Conservation (phyloP, 1,140 invertebrate species). For the Trichonephila clavipes region DNA sequence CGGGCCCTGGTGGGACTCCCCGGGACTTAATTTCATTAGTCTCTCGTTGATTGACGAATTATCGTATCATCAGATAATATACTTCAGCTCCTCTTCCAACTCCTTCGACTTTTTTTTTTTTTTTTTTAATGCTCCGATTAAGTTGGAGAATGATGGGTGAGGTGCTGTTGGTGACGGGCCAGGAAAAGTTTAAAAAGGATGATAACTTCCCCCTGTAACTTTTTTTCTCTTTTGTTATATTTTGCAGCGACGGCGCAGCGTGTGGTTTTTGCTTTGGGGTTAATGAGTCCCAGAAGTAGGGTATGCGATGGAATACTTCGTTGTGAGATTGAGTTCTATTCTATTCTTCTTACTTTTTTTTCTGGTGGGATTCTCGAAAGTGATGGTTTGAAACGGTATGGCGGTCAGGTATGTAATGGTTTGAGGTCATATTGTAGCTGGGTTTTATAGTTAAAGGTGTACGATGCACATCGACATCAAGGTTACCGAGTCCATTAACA, state of each 20-base stretch:
- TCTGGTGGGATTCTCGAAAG: background rate
- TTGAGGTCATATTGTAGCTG: too few species aligned
- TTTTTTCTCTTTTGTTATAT: background rate
- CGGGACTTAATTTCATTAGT: conserved; percentile 60
- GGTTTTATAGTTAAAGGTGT: too few species aligned
- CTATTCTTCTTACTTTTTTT: background rate
- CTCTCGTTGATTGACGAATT: conserved; percentile 69
- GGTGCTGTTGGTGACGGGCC: conserved; percentile 2
- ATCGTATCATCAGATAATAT: conserved; percentile 14
- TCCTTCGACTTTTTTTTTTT: background rate
- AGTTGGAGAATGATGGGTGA: background rate
- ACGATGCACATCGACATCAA: too few species aligned
- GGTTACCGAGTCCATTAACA: too few species aligned
- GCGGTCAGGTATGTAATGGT: too few species aligned
- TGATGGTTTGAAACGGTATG: too few species aligned
- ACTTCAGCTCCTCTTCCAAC: background rate
- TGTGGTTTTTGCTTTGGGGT: conserved; percentile 1
- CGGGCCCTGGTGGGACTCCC: background rate
- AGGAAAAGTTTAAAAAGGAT: background rate
- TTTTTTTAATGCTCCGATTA: background rate
- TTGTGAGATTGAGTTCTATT: background rate
- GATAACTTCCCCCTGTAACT: background rate
- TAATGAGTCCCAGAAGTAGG: background rate
- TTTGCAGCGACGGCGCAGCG: background rate
- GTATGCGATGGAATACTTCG: background rate